Evolutionary conservation across 2,797 vertebrate species (phyloP).

Genomic region (Echiichthys vipera): DNA sequence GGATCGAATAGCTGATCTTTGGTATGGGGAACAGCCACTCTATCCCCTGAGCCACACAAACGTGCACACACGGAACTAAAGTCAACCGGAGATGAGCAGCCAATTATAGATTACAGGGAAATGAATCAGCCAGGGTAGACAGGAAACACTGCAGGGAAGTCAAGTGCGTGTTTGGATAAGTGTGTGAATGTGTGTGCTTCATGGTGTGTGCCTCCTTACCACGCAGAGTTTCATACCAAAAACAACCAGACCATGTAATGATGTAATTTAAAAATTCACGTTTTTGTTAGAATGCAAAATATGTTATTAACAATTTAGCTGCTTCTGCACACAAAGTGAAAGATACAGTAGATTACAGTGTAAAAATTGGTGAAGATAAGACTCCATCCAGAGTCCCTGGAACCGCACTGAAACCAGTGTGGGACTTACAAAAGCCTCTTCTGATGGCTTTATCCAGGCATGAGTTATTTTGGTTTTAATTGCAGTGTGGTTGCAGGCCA

Average conservation of each 20-base stretch:
- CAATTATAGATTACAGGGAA: constrained; percentile 62
- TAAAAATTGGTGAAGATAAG: constrained; percentile 1
- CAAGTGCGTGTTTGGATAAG: constrained; percentile 14
- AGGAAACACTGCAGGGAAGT: constrained; percentile 35
- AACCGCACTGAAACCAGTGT: background rate
- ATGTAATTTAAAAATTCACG: constrained; percentile 15
- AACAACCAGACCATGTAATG: constrained; percentile 20
- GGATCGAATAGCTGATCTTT: too few species aligned
- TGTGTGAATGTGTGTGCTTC: constrained; percentile 4
- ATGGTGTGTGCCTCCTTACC: background rate
- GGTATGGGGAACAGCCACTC: too few species aligned
- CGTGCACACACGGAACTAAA: background rate
- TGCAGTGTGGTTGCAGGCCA: constrained; percentile 13
- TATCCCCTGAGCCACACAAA: too few species aligned
- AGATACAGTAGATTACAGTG: background rate
- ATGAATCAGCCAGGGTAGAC: constrained; percentile 43
- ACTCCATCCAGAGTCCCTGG: background rate
- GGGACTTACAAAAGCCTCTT: background rate
- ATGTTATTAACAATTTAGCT: constrained; percentile 1
- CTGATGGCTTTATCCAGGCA: constrained; percentile 8
- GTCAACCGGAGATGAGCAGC: constrained; percentile 51
- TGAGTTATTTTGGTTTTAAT: constrained; percentile 16
- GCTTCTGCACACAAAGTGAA: background rate
- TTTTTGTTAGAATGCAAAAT: background rate
- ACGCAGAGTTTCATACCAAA: constrained; percentile 4